Conservation (phyloP, 1,140 invertebrate genomes). For the Dendroctonus ponderosae region DNA sequence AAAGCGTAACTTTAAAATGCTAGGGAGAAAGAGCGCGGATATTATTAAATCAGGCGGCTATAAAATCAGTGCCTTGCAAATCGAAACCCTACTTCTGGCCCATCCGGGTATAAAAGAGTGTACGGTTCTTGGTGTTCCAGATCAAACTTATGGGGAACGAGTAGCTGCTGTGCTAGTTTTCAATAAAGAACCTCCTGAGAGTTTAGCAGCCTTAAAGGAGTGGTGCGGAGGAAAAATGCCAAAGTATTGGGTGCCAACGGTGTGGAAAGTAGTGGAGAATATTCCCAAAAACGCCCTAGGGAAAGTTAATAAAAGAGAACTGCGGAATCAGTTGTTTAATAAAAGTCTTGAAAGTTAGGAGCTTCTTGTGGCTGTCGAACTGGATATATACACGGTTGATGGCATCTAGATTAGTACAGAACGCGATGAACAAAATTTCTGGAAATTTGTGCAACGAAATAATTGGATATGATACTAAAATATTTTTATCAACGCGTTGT, state of each 20-base stretch:
- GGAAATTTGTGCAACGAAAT: no score
- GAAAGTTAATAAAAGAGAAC: constrained; percentile 74
- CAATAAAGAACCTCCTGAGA: constrained; percentile 55
- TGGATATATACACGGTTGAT: no score
- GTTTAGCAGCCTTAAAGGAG: constrained; percentile 57
- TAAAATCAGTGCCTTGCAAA: constrained; percentile 79
- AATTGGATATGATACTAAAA: no score
- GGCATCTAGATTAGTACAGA: no score
- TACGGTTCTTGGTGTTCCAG: constrained; percentile 75
- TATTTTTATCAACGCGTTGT: no score
- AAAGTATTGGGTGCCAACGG: constrained; percentile 64
- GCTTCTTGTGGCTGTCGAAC: no score
- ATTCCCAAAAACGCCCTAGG: constrained; percentile 74
- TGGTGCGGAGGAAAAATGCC: constrained; percentile 58
- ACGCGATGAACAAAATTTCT: no score
- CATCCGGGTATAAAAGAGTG: constrained; percentile 75
- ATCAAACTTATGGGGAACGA: constrained; percentile 77
- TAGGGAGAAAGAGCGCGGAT: constrained; percentile 82
- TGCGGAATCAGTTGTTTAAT: constrained; percentile 24
- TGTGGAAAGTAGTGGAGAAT: constrained; percentile 59
- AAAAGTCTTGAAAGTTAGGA: background rate
- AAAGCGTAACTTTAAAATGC: constrained; percentile 71
- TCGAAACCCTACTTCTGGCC: constrained; percentile 77
- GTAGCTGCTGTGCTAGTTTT: constrained; percentile 69
- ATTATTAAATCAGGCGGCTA: constrained; percentile 90